A percentile compares a stretch with the other conserved stretches of the same genome.
These are phyloP conservation scores for Chrysemys picta DNA, from an alignment of 2,113 vertebrate genomes.

Conservation along the genomic window DNA sequence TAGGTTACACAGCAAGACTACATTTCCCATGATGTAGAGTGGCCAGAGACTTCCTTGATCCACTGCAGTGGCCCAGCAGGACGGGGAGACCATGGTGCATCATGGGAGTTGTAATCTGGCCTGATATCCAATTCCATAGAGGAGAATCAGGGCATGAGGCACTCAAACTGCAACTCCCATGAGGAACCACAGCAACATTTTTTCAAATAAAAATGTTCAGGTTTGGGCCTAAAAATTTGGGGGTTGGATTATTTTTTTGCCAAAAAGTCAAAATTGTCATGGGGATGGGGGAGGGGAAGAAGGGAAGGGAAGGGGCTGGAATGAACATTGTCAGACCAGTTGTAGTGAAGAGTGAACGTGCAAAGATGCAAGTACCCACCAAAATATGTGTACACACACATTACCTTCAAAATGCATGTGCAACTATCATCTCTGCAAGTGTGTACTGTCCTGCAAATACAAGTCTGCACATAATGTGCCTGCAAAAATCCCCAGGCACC, in stretches of 20 bases:
- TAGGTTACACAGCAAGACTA: neutral
- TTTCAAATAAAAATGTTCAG: neutral
- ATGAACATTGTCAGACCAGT: neutral
- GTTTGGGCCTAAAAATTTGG: neutral
- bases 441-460: neutral
- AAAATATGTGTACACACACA: rapidly evolving
- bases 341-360: neutral
- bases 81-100: neutral
- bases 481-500: neutral
- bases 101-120: neutral
- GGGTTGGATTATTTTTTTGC: neutral
- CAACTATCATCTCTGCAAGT: rapidly evolving
- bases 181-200: neutral
- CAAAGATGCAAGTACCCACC: neutral
- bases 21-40: neutral
- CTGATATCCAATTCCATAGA: neutral
- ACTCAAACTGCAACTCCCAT: neutral
- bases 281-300: neutral
- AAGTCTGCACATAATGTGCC: neutral
- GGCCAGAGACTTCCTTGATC: neutral
- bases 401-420: neutral
- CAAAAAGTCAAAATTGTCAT: neutral
- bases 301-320: neutral
- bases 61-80: neutral
- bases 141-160: neutral